Conservation (phyloP, 2,888 invertebrate genomes). For the Acanthosepion pharaonis region DNA sequence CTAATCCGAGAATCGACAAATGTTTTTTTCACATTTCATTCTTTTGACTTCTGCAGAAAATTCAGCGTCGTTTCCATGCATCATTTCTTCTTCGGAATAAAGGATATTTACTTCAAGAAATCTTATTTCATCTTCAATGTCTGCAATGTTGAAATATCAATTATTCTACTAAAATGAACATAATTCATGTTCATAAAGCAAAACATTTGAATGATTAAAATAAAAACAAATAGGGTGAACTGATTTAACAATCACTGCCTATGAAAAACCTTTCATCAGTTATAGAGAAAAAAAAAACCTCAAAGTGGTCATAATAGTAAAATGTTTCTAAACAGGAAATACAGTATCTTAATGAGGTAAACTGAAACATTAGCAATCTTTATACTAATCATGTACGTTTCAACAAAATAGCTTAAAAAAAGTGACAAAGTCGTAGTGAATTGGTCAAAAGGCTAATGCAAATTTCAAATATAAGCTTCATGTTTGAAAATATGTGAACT, state of each 20-base stretch:
- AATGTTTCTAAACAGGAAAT: background rate
- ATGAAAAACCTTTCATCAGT: no score
- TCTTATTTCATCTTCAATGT: no score
- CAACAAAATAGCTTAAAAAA: background rate
- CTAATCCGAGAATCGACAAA: no score
- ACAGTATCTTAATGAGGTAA: background rate
- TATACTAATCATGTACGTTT: background rate
- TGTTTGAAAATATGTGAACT: background rate
- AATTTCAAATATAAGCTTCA: background rate
- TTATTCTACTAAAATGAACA: background rate
- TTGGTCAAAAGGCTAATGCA: slow-evolving; percentile 5
- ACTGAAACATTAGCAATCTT: background rate
- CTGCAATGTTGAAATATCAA: no score
- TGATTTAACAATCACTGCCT: background rate
- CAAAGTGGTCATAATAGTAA: background rate
- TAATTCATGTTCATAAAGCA: background rate
- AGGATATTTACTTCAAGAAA: no score
- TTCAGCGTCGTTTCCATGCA: no score
- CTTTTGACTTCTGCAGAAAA: no score
- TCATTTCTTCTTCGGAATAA: no score
- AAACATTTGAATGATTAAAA: background rate
- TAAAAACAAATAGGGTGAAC: background rate
- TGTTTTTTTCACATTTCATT: no score
- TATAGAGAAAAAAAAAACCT: background rate
- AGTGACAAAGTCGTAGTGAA: background rate